Evolutionary conservation across 2,797 vertebrate genomes (phyloP).

Genomic region (Squalus acanthias): DNA sequence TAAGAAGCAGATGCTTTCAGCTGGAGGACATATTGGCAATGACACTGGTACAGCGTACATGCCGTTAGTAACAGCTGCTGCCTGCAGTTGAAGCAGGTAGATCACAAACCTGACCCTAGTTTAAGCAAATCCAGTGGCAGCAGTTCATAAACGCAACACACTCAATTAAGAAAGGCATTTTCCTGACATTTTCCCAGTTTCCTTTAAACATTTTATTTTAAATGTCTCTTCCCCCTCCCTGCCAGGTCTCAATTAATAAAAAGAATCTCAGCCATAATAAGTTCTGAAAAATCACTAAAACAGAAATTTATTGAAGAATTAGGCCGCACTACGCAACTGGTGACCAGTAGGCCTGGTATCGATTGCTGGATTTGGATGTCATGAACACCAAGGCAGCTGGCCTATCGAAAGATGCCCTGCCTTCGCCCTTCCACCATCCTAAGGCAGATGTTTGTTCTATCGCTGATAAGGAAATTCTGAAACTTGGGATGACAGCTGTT

Average conservation of each 20-base stretch:
- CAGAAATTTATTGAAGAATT: neutral
- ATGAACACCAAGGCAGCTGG: neutral
- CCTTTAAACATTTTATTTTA: neutral
- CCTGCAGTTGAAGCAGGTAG: neutral
- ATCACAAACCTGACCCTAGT: neutral
- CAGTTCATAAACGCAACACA: neutral
- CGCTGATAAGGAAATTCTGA: neutral
- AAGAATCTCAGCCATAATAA: neutral
- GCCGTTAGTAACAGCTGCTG: neutral
- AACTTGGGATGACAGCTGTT: neutral
- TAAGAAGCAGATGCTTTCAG: neutral
- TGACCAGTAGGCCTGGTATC: neutral
- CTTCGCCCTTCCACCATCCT: neutral
- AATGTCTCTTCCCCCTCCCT: neutral
- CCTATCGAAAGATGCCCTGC: neutral
- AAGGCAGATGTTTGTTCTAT: neutral
- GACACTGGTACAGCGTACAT: neutral
- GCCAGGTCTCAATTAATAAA: no score
- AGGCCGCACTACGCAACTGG: neutral
- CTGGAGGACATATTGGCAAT: slow-evolving; percentile 13
- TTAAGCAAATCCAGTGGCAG: no score
- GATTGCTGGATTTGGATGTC: neutral
- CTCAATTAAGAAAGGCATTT: slow-evolving; percentile 1
- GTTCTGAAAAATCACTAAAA: neutral
- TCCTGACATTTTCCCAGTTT: neutral